Evolutionary conservation across 2,113 vertebrate genomes (phyloP).

Genomic region (Campylomormyrus numenius): DNA sequence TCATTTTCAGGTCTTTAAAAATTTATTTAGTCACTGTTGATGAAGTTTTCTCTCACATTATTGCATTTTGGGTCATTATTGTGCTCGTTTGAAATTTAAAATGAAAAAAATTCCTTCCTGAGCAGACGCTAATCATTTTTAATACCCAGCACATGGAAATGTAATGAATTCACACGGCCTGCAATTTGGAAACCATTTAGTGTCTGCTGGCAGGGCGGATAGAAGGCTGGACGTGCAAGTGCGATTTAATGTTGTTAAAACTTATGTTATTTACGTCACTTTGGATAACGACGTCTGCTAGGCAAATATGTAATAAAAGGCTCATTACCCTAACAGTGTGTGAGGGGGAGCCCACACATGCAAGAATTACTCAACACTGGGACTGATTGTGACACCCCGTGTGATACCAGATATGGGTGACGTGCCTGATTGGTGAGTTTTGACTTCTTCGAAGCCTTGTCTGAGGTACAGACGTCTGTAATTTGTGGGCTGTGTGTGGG

Average conservation of each 20-base stretch:
- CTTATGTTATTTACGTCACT: background rate
- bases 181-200: background rate
- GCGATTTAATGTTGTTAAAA: background rate
- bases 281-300: background rate
- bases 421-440: background rate
- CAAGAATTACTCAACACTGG: background rate
- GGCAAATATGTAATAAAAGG: background rate
- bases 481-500: background rate
- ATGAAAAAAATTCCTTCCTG: background rate
- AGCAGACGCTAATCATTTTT: background rate
- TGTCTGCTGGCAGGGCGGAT: background rate
- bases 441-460: background rate
- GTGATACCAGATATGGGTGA: background rate
- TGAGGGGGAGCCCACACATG: background rate
- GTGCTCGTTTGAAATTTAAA: background rate
- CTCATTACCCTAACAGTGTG: background rate
- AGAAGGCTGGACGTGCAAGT: background rate
- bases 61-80: background rate
- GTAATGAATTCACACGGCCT: background rate
- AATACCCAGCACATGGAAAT: background rate
- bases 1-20: background rate
- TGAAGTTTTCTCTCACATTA: background rate
- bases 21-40: background rate
- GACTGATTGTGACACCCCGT: background rate
- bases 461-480: background rate